Percentiles rank a stretch among this genome's conserved stretches.
These are phyloP conservation scores for Drosophila virilis DNA, from an alignment of 1,140 invertebrate genomes.

Conservation along the genomic window DNA sequence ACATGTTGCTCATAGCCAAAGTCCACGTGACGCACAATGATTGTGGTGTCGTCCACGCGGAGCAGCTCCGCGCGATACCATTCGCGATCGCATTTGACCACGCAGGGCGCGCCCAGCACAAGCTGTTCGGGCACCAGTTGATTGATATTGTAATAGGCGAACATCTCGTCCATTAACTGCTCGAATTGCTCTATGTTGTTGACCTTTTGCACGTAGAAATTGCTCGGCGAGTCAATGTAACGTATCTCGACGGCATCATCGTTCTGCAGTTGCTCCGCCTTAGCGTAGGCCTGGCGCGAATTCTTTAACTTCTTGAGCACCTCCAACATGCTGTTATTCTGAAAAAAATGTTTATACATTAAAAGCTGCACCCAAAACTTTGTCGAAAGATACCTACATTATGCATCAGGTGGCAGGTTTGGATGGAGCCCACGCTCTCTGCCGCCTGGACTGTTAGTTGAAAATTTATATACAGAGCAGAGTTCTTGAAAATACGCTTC, in stretches of 20 bases:
- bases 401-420: slow-evolving; percentile 88
- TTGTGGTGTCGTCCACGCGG: slow-evolving; percentile 62
- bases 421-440: slow-evolving; percentile 88
- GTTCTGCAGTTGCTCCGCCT: slow-evolving; percentile 85
- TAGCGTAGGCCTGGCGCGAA: slow-evolving; percentile 85
- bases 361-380: slow-evolving; percentile 70
- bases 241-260: slow-evolving; percentile 87
- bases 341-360: background rate
- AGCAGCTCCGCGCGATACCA: slow-evolving; percentile 90
- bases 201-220: slow-evolving; percentile 90
- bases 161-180: slow-evolving; percentile 82
- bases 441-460: slow-evolving; percentile 87
- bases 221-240: slow-evolving; percentile 88
- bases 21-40: slow-evolving; percentile 87
- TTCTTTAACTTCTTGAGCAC: slow-evolving; percentile 84
- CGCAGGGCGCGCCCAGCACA: slow-evolving; percentile 87
- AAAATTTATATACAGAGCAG: slow-evolving; percentile 87
- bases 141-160: slow-evolving; percentile 71
- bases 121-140: slow-evolving; percentile 85
- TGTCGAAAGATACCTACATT: slow-evolving; percentile 64
- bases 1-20: slow-evolving; percentile 92
- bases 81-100: slow-evolving; percentile 89
- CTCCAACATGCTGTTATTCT: slow-evolving; percentile 84
- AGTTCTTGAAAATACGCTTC: slow-evolving; percentile 88
- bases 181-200: slow-evolving; percentile 86